phyloP scores from a whole-genome alignment of 2,113 vertebrate genomes.

The Xyliphius kryptos region DNA sequence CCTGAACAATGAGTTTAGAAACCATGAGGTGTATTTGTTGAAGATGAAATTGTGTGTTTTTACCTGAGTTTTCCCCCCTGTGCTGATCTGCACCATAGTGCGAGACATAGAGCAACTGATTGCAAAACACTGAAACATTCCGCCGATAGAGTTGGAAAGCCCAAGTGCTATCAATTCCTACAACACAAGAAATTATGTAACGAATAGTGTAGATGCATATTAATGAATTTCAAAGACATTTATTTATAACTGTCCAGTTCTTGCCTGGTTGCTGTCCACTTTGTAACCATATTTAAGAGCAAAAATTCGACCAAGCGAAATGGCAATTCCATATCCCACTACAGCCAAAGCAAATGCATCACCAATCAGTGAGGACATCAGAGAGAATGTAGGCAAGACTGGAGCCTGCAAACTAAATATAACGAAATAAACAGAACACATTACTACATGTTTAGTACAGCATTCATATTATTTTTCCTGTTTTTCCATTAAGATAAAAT shows the following conservation, averaged over 20 bases:
- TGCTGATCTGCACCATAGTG: conserved; percentile 80
- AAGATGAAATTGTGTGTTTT: no score
- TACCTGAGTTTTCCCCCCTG: conserved; percentile 90
- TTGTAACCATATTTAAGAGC: conserved; percentile 89
- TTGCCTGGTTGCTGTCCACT: conserved; percentile 93
- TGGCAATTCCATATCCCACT: conserved; percentile 87
- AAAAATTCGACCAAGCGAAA: conserved; percentile 90
- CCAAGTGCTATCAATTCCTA: conserved; percentile 89
- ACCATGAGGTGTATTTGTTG: no score
- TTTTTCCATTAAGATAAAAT: no score
- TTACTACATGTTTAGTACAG: no score
- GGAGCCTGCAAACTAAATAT: conserved; percentile 72
- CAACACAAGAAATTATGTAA: conserved; percentile 13
- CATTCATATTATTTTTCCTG: no score
- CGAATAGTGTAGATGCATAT: no score
- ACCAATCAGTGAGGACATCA: conserved; percentile 71
- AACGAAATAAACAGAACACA: no score
- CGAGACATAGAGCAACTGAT: conserved; percentile 95
- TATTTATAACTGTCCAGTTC: not conserved
- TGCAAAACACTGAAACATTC: conserved; percentile 84
- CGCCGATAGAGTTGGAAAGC: conserved; percentile 78
- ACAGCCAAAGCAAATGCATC: conserved; percentile 86
- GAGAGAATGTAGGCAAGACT: conserved; percentile 48
- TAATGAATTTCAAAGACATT: no score
- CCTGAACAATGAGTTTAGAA: no score